These are phyloP conservation scores for Ericerus pela DNA, from an alignment of 1,140 invertebrate species.

Conservation along the genomic window DNA sequence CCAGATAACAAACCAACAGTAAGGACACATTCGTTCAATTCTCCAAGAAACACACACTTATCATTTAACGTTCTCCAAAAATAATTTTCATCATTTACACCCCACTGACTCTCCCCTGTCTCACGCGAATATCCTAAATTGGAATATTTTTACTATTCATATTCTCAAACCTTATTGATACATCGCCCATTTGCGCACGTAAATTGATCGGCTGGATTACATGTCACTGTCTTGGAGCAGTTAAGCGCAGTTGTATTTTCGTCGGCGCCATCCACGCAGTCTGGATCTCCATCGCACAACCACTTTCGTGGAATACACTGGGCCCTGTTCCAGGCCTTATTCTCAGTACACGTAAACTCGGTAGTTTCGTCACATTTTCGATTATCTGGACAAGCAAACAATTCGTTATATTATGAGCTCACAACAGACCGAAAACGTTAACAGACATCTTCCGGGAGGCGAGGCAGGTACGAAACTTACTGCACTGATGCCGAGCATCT, in stretches of 20 bases:
- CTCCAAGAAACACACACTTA: too few species aligned
- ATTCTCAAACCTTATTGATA: slow-evolving; percentile 49
- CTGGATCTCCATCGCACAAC: slow-evolving; percentile 90
- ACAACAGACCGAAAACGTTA: neutral
- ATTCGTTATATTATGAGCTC: neutral
- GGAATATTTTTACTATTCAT: slow-evolving; percentile 27
- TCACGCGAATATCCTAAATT: too few species aligned
- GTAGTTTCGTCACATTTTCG: slow-evolving; percentile 80
- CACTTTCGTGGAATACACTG: slow-evolving; percentile 88
- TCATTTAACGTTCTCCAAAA: too few species aligned
- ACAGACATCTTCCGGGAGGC: too few species aligned
- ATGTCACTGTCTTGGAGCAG: slow-evolving; percentile 64
- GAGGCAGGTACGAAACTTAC: slow-evolving; percentile 42
- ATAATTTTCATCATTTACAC: too few species aligned
- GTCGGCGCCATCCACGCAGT: slow-evolving; percentile 93
- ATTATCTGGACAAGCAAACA: slow-evolving; percentile 42
- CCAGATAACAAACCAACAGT: too few species aligned
- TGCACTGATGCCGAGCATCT: slow-evolving; percentile 78
- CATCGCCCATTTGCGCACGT: slow-evolving; percentile 81
- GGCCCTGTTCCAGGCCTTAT: slow-evolving; percentile 76
- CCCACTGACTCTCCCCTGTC: too few species aligned
- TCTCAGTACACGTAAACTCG: slow-evolving; percentile 77
- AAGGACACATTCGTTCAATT: too few species aligned
- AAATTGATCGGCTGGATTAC: slow-evolving; percentile 74
- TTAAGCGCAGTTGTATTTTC: slow-evolving; percentile 71